These are phyloP conservation scores for Eristalis arbustorum DNA, from an alignment of 2,888 invertebrate species.

Conservation along the genomic window DNA sequence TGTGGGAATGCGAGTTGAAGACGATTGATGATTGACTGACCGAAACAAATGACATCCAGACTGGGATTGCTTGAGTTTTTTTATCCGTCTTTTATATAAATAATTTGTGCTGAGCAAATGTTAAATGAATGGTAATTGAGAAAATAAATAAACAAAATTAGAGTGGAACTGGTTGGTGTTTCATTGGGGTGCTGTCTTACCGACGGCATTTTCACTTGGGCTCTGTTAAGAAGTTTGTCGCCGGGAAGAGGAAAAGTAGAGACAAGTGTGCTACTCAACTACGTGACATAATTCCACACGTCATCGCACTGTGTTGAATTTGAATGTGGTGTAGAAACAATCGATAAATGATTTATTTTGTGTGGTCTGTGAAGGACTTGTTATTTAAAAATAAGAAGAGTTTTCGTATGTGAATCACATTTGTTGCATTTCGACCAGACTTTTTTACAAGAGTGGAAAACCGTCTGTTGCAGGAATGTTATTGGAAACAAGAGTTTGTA, in stretches of 20 bases:
- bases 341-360: too few relatives aligned
- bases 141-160: conserved; percentile 21
- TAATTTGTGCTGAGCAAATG: conserved; percentile 54
- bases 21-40: conserved; percentile 47
- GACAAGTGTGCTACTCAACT: too few relatives aligned
- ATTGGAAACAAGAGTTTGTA: too few relatives aligned
- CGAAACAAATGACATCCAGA: neutral
- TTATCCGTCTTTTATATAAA: conserved; percentile 10
- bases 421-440: too few relatives aligned
- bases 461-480: too few relatives aligned
- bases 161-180: neutral
- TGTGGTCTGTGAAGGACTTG: too few relatives aligned
- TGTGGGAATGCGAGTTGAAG: conserved; percentile 42
- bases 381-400: too few relatives aligned
- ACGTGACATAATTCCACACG: too few relatives aligned
- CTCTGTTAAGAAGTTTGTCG: neutral
- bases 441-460: too few relatives aligned
- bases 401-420: too few relatives aligned
- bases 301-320: too few relatives aligned
- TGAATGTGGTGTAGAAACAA: too few relatives aligned
- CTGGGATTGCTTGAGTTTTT: neutral
- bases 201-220: neutral
- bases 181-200: conserved; percentile 4
- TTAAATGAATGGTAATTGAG: conserved; percentile 41
- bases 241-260: neutral